Percentiles rank a stretch among this genome's conserved stretches.
Conservation (phyloP, 2,888 invertebrate species). For the Panopea generosa region DNA sequence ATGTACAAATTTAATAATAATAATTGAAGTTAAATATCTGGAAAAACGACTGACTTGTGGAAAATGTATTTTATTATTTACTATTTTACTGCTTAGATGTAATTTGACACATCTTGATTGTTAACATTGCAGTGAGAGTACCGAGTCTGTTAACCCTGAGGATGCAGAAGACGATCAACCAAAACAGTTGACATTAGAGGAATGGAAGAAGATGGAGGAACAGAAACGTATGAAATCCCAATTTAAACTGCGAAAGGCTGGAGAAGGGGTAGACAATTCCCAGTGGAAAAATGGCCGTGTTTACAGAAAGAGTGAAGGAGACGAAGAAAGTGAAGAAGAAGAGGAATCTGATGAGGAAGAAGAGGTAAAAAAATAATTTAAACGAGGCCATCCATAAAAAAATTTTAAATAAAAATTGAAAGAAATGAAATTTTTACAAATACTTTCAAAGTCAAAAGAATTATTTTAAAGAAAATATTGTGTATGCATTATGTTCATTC, state of each 20-base stretch:
- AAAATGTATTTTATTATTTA: background rate
- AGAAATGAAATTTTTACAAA: no score
- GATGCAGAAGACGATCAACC: conserved; percentile 89
- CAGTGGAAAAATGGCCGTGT: conserved; percentile 89
- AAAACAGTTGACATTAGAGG: conserved; percentile 95
- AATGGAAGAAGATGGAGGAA: conserved; percentile 95
- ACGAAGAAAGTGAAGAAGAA: conserved; percentile 87
- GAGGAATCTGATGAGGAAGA: conserved; percentile 85
- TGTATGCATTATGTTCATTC: no score
- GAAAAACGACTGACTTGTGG: no score
- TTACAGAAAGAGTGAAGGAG: conserved; percentile 88
- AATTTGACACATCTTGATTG: no score
- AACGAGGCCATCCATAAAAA: no score
- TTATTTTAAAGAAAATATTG: no score
- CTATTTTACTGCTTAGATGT: background rate
- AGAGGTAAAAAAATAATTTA: conserved; percentile 44
- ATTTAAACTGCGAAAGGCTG: conserved; percentile 96
- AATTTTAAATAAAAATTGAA: no score
- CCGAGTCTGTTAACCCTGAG: conserved; percentile 65
- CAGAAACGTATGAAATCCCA: conserved; percentile 92
- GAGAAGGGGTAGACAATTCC: conserved; percentile 92
- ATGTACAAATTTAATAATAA: no score
- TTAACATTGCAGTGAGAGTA: conserved; percentile 72
- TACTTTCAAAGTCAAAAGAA: no score
- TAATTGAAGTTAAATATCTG: no score